A percentile compares a stretch with the other conserved stretches of the same genome.
Conservation (phyloP, 1,140 invertebrate genomes). For the Drosophila albomicans region DNA sequence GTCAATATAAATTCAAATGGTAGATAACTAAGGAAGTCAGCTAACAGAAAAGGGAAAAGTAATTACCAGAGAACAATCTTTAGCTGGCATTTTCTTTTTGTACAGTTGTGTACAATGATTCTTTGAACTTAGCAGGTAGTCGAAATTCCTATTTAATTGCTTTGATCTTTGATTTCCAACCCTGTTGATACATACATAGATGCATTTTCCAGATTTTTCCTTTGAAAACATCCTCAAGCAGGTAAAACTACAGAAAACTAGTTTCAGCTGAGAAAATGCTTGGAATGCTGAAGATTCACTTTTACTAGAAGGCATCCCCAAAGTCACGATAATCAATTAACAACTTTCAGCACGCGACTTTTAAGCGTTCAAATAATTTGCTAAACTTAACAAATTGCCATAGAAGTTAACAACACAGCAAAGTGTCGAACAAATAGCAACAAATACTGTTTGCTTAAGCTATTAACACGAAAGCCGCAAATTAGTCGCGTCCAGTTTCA, state of each 20-base stretch:
- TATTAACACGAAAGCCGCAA: conserved; percentile 37
- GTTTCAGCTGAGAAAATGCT: conserved; percentile 5
- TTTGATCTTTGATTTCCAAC: conserved; percentile 23
- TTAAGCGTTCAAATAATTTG: conserved; percentile 26
- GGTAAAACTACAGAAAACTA: conserved; percentile 23
- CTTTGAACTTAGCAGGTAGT: conserved; percentile 27
- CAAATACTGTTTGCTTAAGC: conserved; percentile 31
- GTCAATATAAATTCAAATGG: not conserved
- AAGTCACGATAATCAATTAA: conserved; percentile 22
- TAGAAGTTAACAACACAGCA: conserved; percentile 20
- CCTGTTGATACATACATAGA: not conserved
- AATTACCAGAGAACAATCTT: not conserved
- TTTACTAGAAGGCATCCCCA: conserved; percentile 1
- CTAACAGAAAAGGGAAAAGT: not conserved
- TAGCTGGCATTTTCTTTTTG: not conserved
- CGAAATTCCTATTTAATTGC: conserved; percentile 16
- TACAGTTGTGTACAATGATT: conserved; percentile 23
- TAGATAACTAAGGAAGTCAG: too few species aligned
- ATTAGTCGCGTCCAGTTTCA: conserved; percentile 8
- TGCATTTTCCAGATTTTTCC: not conserved
- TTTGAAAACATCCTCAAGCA: not conserved
- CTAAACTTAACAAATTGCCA: conserved; percentile 28
- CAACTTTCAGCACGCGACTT: conserved; percentile 44
- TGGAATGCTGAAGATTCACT: conserved; percentile 16
- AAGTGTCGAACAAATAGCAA: conserved; percentile 11